Evolutionary conservation across 2,797 vertebrate genomes (phyloP).

Genomic region (Melopsittacus undulatus): DNA sequence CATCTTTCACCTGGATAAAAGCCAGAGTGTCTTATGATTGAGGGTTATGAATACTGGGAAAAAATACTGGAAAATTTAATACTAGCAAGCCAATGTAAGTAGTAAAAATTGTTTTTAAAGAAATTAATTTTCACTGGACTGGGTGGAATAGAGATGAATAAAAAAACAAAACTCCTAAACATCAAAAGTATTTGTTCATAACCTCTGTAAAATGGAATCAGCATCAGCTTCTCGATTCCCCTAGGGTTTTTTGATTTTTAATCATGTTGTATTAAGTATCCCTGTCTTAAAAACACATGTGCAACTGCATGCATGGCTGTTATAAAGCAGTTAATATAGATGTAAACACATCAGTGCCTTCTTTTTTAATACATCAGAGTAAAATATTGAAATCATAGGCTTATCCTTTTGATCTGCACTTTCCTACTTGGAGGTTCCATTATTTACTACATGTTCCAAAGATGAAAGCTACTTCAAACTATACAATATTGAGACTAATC

Average conservation of each 20-base stretch:
- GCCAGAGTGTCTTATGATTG: background rate
- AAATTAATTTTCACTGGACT: background rate
- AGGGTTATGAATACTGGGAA: background rate
- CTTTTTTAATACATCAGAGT: background rate
- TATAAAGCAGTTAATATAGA: background rate
- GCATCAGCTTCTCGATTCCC: background rate
- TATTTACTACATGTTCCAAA: background rate
- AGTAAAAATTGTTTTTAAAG: background rate
- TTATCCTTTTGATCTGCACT: background rate
- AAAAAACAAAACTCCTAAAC: background rate
- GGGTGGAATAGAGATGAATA: background rate
- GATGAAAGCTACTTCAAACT: background rate
- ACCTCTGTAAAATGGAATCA: background rate
- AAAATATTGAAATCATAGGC: background rate
- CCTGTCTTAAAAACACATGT: background rate
- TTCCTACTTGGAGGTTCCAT: background rate
- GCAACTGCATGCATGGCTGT: background rate
- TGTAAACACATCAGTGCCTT: background rate
- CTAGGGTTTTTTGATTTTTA: background rate
- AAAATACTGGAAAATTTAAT: background rate
- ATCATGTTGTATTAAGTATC: background rate
- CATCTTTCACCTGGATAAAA: background rate
- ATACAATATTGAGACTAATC: background rate
- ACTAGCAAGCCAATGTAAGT: background rate
- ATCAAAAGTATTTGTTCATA: background rate